Evolutionary conservation across 2,888 invertebrate genomes (phyloP).

Genomic region (Melipona bicolor): DNA sequence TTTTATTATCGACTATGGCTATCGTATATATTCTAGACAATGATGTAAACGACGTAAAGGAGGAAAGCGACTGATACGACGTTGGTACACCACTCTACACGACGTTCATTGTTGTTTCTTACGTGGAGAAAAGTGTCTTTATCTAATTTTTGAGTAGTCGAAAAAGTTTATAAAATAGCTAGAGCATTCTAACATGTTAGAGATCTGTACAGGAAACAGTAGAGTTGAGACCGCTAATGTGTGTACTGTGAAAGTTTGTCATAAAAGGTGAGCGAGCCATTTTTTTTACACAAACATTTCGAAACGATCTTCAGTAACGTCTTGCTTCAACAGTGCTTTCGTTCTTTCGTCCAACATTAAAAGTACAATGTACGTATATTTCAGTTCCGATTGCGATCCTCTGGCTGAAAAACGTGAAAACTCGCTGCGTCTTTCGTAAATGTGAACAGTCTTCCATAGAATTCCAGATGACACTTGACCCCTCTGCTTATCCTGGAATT

Average conservation of each 20-base stretch:
- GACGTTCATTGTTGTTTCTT: neutral
- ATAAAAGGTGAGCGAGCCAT: neutral
- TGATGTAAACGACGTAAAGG: neutral
- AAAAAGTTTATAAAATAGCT: slow-evolving; percentile 21
- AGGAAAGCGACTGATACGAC: neutral
- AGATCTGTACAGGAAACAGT: too few relatives aligned
- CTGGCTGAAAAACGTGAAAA: neutral
- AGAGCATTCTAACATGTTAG: rapidly evolving
- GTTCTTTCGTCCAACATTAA: neutral
- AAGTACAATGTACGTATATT: neutral
- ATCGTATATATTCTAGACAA: neutral
- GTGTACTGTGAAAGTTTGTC: too few relatives aligned
- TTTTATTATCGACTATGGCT: slow-evolving; percentile 12
- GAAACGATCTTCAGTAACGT: neutral
- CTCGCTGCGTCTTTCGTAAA: neutral
- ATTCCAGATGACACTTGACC: slow-evolving; percentile 44
- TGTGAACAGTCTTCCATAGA: slow-evolving; percentile 40
- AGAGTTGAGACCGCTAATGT: too few relatives aligned
- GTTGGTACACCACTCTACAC: neutral
- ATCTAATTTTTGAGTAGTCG: neutral
- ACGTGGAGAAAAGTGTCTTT: neutral
- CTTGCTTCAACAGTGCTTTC: neutral
- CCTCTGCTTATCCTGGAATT: slow-evolving; percentile 32
- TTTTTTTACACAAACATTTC: neutral
- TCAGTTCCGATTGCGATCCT: neutral